Conservation (phyloP, 64 coral and sea anemone species). For the Porites lutea region DNA sequence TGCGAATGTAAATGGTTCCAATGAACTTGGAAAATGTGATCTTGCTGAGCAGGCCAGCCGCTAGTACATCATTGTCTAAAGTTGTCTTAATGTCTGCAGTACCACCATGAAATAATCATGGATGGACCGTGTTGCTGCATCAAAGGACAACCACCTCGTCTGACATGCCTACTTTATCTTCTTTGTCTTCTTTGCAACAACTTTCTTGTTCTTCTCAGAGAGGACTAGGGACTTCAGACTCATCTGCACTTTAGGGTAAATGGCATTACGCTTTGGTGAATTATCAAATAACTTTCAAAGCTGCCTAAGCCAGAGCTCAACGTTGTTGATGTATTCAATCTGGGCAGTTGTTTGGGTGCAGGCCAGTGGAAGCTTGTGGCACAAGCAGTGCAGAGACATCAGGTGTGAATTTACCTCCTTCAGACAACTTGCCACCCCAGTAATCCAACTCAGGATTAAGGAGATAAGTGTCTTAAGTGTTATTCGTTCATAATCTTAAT, state of each 20-base stretch:
- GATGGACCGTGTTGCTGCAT: slow-evolving; percentile 1
- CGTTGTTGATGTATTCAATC: slow-evolving; percentile 47
- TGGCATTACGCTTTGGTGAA: slow-evolving; percentile 40
- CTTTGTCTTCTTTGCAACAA: neutral
- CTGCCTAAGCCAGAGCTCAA: slow-evolving; percentile 46
- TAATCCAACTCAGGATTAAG: too few species aligned
- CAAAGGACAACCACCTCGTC: slow-evolving; percentile 12
- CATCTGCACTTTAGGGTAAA: slow-evolving; percentile 7
- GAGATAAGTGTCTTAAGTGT: too few species aligned
- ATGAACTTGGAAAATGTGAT: neutral
- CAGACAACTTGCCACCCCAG: slow-evolving; percentile 39
- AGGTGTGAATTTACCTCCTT: slow-evolving; percentile 26
- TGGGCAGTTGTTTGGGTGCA: slow-evolving; percentile 48
- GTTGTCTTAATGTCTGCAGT: neutral
- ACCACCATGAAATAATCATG: neutral
- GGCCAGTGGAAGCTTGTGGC: slow-evolving; percentile 55
- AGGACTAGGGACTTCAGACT: slow-evolving; percentile 6
- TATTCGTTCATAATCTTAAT: too few species aligned
- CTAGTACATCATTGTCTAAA: neutral
- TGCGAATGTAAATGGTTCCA: neutral
- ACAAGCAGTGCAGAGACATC: slow-evolving; percentile 62
- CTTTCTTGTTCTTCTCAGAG: slow-evolving; percentile 18
- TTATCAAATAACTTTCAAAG: slow-evolving; percentile 57
- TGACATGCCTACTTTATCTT: too few species aligned
- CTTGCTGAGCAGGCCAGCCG: neutral